These are phyloP conservation scores for Brienomyrus brachyistius DNA, from an alignment of 2,113 vertebrate species.

Conservation along the genomic window DNA sequence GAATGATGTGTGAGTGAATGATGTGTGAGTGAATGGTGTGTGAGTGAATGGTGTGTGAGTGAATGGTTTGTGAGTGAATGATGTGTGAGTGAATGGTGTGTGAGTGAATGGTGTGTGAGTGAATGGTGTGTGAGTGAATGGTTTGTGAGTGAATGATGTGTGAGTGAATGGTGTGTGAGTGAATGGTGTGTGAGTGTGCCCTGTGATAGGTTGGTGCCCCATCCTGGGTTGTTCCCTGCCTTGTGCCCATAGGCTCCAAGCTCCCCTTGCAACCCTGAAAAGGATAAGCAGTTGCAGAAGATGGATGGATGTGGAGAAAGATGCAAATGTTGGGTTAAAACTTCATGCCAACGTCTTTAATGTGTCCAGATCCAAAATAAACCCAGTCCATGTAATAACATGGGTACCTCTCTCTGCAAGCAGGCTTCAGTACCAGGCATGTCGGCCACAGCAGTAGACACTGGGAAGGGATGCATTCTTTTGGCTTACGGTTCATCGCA, in stretches of 20 bases:
- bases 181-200: neutral
- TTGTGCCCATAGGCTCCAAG: neutral
- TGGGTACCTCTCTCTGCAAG: neutral
- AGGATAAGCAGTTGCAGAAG: neutral
- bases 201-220: too few relatives aligned
- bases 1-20: too few relatives aligned
- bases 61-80: too few relatives aligned
- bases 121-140: too few relatives aligned
- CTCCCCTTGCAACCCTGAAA: neutral
- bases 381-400: neutral
- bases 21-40: too few relatives aligned
- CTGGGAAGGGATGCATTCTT: neutral
- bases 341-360: neutral
- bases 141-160: too few relatives aligned
- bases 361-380: neutral
- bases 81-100: too few relatives aligned
- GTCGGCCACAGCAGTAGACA: neutral
- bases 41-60: too few relatives aligned
- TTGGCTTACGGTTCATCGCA: neutral
- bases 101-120: too few relatives aligned
- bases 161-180: too few relatives aligned
- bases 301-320: neutral
- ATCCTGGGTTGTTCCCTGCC: neutral
- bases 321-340: neutral
- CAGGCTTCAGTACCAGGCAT: neutral